These are phyloP conservation scores for Pachyramphus minor DNA, from an alignment of 2,113 vertebrate species.

Conservation along the genomic window DNA sequence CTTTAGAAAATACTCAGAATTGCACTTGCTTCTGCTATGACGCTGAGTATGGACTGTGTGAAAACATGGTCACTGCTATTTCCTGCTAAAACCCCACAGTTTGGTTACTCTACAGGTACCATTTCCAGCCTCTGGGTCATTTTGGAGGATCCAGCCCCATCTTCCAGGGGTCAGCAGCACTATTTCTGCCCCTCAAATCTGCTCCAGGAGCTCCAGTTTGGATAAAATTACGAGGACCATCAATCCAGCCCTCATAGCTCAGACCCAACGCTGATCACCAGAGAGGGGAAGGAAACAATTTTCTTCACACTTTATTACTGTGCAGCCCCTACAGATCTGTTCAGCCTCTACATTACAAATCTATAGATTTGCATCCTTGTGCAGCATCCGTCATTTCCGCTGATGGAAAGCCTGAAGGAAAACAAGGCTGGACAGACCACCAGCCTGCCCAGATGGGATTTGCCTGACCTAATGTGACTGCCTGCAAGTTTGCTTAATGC, in stretches of 20 bases:
- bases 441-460: background rate
- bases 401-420: background rate
- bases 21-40: background rate
- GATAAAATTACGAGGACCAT: background rate
- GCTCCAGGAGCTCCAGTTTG: background rate
- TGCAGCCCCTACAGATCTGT: background rate
- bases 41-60: background rate
- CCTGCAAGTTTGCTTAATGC: background rate
- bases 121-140: background rate
- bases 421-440: background rate
- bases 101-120: background rate
- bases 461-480: background rate
- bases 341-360: background rate
- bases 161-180: background rate
- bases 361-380: background rate
- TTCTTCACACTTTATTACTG: constrained; percentile 42
- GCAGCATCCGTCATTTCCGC: background rate
- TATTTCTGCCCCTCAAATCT: background rate
- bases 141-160: background rate
- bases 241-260: background rate
- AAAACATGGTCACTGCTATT: background rate
- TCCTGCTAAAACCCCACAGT: background rate
- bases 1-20: background rate
- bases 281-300: constrained; percentile 40
- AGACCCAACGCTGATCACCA: background rate